These are phyloP conservation scores for Amblyraja radiata DNA, from an alignment of 2,797 vertebrate species.

Conservation along the genomic window DNA sequence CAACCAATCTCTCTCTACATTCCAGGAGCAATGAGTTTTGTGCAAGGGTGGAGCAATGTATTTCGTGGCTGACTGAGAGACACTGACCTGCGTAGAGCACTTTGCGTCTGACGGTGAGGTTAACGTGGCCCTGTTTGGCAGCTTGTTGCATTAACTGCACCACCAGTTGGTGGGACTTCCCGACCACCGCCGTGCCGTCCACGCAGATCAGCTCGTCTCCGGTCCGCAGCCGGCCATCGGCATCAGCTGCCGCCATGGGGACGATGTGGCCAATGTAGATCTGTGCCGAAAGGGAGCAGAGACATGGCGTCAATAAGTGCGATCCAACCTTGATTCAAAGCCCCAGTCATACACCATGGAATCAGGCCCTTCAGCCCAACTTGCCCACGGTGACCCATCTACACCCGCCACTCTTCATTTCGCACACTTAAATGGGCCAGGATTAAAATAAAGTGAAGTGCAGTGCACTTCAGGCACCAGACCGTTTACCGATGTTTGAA, in stretches of 20 bases:
- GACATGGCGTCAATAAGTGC: no score
- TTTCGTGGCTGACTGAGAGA: not conserved
- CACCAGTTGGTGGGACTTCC: conserved; percentile 95
- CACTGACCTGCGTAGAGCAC: conserved; percentile 77
- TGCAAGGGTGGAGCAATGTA: not conserved
- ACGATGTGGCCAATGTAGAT: conserved; percentile 99
- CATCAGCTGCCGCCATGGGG: conserved; percentile 89
- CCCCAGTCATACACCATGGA: no score
- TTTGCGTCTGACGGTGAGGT: conserved; percentile 93
- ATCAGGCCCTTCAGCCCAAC: no score
- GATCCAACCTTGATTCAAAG: not conserved
- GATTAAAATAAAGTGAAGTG: not conserved
- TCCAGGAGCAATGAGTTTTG: no score
- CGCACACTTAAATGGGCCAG: not conserved
- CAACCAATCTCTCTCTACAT: no score
- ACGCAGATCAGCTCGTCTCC: conserved; percentile 94
- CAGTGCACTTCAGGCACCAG: not conserved
- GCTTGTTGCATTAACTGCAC: conserved; percentile 99
- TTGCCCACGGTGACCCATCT: no score
- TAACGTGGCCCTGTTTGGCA: conserved; percentile 95
- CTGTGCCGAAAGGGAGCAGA: conserved; percentile 51
- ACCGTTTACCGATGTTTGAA: not conserved
- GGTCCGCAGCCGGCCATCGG: conserved; percentile 87
- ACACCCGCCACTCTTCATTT: not conserved
- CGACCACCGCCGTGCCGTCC: conserved; percentile 91